Percentiles rank a stretch among this genome's conserved stretches.
These are phyloP conservation scores for Amphipyra tragopoginis DNA, from an alignment of 2,888 invertebrate genomes.

Conservation along the genomic window DNA sequence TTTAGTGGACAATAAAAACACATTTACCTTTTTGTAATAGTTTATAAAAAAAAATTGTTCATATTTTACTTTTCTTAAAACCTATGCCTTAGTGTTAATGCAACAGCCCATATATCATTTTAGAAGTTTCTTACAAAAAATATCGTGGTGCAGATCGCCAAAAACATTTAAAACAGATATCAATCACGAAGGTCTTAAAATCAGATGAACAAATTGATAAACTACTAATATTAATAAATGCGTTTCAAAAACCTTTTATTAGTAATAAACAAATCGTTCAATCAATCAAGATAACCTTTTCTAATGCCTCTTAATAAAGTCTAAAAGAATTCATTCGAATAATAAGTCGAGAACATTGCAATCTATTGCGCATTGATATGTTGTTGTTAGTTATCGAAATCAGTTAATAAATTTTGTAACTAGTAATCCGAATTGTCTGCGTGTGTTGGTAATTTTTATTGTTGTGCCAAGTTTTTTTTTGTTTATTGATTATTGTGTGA, in stretches of 20 bases:
- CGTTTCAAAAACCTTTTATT: conserved; percentile 42
- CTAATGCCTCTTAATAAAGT: conserved; percentile 70
- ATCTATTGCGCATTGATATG: conserved; percentile 63
- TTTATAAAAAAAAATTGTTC: too few relatives aligned
- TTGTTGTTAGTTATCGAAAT: neutral
- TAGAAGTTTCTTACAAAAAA: too few relatives aligned
- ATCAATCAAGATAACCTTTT: conserved; percentile 72
- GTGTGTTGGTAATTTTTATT: neutral
- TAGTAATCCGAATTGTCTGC: neutral
- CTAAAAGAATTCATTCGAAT: conserved; percentile 65
- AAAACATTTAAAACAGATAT: conserved; percentile 5
- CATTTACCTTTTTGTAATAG: too few relatives aligned
- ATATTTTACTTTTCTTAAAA: too few relatives aligned
- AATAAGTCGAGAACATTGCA: conserved; percentile 57
- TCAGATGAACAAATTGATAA: conserved; percentile 38
- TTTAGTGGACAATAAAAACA: too few relatives aligned
- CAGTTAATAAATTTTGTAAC: conserved; percentile 4
- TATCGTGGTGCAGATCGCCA: too few relatives aligned
- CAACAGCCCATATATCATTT: too few relatives aligned
- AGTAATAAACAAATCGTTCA: conserved; percentile 48
- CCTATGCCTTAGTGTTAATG: too few relatives aligned
- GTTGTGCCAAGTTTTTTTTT: neutral
- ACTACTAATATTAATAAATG: conserved; percentile 35
- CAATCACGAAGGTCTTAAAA: conserved; percentile 9
- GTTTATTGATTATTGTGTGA: too few relatives aligned